Conservation (phyloP, 1,140 invertebrate species). For the Drosophila asahinai region DNA sequence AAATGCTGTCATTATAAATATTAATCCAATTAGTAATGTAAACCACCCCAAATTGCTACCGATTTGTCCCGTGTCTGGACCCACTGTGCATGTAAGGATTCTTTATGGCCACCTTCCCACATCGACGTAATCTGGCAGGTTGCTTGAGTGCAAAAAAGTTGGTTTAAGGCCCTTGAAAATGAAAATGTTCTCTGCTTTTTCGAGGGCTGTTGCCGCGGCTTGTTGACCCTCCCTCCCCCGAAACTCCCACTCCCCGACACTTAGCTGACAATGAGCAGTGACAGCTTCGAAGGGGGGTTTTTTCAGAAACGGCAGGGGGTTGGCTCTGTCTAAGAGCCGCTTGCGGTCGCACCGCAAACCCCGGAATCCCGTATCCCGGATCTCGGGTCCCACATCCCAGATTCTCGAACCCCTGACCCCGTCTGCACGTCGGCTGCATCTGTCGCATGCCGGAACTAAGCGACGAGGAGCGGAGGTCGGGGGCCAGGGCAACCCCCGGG, state of each 20-base stretch:
- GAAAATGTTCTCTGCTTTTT: conserved; percentile 61
- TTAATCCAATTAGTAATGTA: background rate
- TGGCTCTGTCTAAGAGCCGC: conserved; percentile 55
- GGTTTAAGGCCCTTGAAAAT: conserved; percentile 78
- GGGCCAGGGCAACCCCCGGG: conserved; percentile 12
- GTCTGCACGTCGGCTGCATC: conserved; percentile 77
- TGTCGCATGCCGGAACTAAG: conserved; percentile 82
- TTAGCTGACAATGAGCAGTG: conserved; percentile 81
- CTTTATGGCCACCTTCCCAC: conserved; percentile 55
- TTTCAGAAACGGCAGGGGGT: conserved; percentile 4
- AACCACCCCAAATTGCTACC: too few relatives aligned
- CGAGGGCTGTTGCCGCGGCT: conserved; percentile 37
- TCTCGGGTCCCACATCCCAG: background rate
- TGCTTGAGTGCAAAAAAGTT: conserved; percentile 68
- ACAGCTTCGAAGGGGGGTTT: conserved; percentile 50
- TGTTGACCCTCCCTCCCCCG: conserved; percentile 35
- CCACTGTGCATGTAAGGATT: conserved; percentile 66
- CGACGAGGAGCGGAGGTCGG: conserved; percentile 40
- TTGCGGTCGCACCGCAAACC: conserved; percentile 66
- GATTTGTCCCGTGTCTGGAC: background rate
- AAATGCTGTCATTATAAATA: background rate
- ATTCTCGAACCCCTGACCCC: conserved; percentile 5
- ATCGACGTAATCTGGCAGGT: conserved; percentile 51
- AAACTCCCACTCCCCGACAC: conserved; percentile 47
- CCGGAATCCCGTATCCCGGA: conserved; percentile 6